phyloP scores from a whole-genome alignment of 2,797 vertebrate species.

The Simalia tracyae region DNA sequence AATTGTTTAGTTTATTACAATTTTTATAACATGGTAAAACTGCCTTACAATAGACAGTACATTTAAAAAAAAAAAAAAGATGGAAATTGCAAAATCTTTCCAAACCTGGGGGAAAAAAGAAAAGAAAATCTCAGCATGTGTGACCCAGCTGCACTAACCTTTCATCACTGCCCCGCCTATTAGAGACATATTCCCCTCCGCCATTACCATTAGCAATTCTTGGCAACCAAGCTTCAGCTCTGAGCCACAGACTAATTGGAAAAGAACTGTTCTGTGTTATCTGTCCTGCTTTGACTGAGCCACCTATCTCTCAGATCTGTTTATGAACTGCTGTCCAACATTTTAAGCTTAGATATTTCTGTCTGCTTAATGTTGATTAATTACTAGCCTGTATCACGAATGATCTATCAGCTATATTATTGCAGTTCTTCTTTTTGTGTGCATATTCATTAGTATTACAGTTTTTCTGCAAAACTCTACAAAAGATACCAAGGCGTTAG shows the following conservation, averaged over 20 bases:
- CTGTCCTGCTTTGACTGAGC: background rate
- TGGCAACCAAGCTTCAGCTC: background rate
- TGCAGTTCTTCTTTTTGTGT: background rate
- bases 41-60: background rate
- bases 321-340: background rate
- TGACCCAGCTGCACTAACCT: background rate
- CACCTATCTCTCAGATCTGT: background rate
- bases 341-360: background rate
- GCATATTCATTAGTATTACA: background rate
- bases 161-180: background rate
- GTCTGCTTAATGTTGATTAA: background rate
- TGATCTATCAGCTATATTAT: background rate
- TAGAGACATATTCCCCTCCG: background rate
- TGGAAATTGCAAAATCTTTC: background rate
- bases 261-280: background rate
- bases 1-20: background rate
- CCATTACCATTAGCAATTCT: background rate
- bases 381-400: slow-evolving; percentile 22
- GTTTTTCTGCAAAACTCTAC: slow-evolving; percentile 11
- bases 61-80: background rate
- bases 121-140: background rate
- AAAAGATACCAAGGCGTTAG: background rate
- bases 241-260: background rate
- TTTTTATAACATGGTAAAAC: background rate
- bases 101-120: background rate